Conservation (phyloP, 2,797 vertebrate species). For the Phalloptychus januarius region DNA sequence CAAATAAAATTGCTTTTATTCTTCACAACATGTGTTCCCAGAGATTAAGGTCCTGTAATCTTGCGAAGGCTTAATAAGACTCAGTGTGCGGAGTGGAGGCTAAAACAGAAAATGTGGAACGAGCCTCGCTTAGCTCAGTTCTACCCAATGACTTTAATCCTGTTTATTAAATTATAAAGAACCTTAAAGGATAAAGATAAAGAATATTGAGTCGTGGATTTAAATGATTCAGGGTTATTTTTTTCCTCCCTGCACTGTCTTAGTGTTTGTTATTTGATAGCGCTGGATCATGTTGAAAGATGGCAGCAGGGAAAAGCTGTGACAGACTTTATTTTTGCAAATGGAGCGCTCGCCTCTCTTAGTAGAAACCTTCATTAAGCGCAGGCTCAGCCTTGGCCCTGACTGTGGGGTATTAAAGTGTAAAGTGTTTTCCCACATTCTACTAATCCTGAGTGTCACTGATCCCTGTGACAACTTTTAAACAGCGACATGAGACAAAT, state of each 20-base stretch:
- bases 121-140: conserved; percentile 71
- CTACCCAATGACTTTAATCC: conserved; percentile 83
- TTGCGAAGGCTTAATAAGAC: conserved; percentile 81
- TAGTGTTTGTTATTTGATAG: conserved; percentile 81
- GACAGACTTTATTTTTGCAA: conserved; percentile 73
- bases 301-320: conserved; percentile 69
- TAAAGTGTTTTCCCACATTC: conserved; percentile 65
- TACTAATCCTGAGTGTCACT: conserved; percentile 68
- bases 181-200: conserved; percentile 90
- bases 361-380: conserved; percentile 63
- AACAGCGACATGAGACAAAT: conserved; percentile 27
- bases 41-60: conserved; percentile 90
- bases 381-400: conserved; percentile 42
- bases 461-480: conserved; percentile 57
- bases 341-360: conserved; percentile 48
- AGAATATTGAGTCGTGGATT: conserved; percentile 84
- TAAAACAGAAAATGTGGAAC: conserved; percentile 80
- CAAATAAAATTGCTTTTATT: conserved; percentile 93
- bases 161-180: conserved; percentile 91
- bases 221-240: conserved; percentile 82
- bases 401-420: conserved; percentile 66
- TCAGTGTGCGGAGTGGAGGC: conserved; percentile 76
- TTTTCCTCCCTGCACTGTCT: conserved; percentile 65
- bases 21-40: conserved; percentile 88
- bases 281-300: conserved; percentile 78